Conservation (phyloP, 2,113 vertebrate genomes). For the Amazona guildingii region DNA sequence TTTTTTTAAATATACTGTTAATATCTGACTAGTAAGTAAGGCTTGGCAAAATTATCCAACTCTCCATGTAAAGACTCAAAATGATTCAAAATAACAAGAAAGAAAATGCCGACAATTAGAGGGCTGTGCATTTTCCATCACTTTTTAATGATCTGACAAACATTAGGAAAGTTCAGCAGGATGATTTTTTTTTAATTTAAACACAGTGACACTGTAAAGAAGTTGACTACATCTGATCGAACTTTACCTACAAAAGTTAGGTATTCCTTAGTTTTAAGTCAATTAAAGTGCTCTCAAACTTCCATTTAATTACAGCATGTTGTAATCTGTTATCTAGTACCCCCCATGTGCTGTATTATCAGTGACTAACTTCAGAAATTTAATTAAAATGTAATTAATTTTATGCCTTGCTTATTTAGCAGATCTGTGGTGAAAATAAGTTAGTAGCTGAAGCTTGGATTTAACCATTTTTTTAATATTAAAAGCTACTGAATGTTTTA, state of each 20-base stretch:
- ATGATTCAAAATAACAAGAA: background rate
- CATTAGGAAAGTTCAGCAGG: background rate
- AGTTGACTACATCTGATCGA: background rate
- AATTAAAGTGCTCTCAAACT: background rate
- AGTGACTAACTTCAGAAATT: slow-evolving; percentile 3
- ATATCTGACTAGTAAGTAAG: background rate
- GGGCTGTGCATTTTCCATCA: background rate
- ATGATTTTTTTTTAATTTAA: background rate
- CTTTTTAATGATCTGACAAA: background rate
- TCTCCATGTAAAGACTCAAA: background rate
- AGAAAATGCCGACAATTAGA: background rate
- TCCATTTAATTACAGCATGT: background rate
- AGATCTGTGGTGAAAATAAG: background rate
- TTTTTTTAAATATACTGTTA: background rate
- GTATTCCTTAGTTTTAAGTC: background rate
- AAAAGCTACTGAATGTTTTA: background rate
- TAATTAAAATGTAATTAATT: slow-evolving; percentile 58
- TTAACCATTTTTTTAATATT: background rate
- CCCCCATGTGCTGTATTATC: background rate
- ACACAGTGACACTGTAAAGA: background rate
- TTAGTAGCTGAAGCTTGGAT: background rate
- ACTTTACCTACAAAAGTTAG: background rate
- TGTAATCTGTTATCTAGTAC: background rate
- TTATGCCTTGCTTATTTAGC: slow-evolving; percentile 38
- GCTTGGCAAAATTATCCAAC: background rate